phyloP scores from a whole-genome alignment of 2,888 invertebrate genomes.

The Carabus problematicus region DNA sequence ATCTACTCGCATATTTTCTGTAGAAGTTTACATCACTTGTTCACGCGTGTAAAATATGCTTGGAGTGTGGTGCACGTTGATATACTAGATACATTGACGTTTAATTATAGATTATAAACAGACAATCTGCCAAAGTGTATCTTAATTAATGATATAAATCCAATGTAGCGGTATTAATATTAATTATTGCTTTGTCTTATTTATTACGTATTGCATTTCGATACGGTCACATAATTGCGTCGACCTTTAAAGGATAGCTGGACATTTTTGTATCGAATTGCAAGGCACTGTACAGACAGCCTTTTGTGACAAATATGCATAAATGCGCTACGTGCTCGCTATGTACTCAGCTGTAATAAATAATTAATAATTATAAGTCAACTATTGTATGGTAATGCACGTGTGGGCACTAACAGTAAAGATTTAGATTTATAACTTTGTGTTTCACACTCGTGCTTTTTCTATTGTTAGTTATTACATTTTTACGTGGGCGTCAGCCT shows the following conservation, averaged over 20 bases:
- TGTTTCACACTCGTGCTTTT: slow-evolving; percentile 33
- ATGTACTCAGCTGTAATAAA: slow-evolving; percentile 29
- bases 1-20: too few relatives aligned
- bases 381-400: slow-evolving; percentile 36
- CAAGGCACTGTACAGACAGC: too few relatives aligned
- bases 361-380: slow-evolving; percentile 41
- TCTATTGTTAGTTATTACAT: slow-evolving; percentile 23
- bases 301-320: slow-evolving; percentile 9
- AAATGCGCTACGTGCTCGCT: not conserved
- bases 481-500: slow-evolving; percentile 6
- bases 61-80: too few relatives aligned
- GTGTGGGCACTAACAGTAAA: slow-evolving; percentile 32
- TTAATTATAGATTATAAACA: not conserved
- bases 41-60: too few relatives aligned
- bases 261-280: too few relatives aligned
- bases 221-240: too few relatives aligned
- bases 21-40: too few relatives aligned
- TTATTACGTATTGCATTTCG: too few relatives aligned
- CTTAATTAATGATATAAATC: not conserved
- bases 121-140: not conserved
- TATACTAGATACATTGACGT: too few relatives aligned
- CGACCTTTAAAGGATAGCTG: too few relatives aligned
- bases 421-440: slow-evolving; percentile 38
- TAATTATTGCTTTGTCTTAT: too few relatives aligned
- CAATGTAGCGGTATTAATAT: too few relatives aligned